Percentiles rank a stretch among this genome's conserved stretches.
phyloP scores from a whole-genome alignment of 1,140 invertebrate species.

The Phymorhynchus buccinoides region DNA sequence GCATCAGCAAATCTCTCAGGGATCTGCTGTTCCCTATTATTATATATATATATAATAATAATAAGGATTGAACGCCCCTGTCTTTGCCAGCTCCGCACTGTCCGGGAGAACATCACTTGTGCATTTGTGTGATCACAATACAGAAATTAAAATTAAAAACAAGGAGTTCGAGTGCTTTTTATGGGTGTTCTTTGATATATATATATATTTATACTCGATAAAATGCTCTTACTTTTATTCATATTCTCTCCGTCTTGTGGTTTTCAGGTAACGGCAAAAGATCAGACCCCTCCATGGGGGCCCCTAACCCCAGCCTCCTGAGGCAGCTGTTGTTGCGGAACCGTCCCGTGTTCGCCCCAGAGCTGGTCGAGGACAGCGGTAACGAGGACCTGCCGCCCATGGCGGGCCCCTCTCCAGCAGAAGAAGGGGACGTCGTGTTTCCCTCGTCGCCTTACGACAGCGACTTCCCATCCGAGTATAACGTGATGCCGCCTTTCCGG shows the following conservation, averaged over 20 bases:
- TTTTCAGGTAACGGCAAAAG: constrained; percentile 28
- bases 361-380: not conserved
- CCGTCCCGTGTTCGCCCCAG: not conserved
- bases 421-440: not conserved
- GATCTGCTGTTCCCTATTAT: too few relatives aligned
- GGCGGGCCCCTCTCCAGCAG: not conserved
- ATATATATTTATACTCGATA: too few relatives aligned
- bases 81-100: too few relatives aligned
- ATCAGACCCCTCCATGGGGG: constrained; percentile 27
- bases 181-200: too few relatives aligned
- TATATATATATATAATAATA: too few relatives aligned
- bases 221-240: too few relatives aligned
- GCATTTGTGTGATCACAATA: too few relatives aligned
- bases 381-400: not conserved
- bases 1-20: too few relatives aligned
- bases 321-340: constrained; percentile 31
- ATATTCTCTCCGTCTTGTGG: not conserved
- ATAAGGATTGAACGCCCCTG: too few relatives aligned
- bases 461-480: constrained; percentile 4
- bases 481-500: not conserved
- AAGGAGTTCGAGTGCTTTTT: too few relatives aligned
- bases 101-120: too few relatives aligned
- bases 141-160: too few relatives aligned
- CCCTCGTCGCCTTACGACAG: not conserved
- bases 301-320: not conserved